Evolutionary conservation across 2,888 invertebrate genomes (phyloP), one percentile per base, ranked within the genome.

Genomic region (Ochropleura leucogaster): DNA sequence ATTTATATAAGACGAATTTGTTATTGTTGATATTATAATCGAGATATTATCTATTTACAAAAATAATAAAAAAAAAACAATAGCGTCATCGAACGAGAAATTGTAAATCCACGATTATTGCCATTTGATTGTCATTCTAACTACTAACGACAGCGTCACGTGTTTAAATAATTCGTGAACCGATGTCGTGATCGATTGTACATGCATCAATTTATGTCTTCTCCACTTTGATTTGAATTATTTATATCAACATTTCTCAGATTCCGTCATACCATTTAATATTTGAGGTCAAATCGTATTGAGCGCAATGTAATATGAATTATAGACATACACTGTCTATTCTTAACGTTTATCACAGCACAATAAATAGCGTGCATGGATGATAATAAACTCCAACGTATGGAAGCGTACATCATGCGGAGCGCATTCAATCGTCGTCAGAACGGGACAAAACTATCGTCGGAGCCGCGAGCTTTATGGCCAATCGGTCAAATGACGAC

Each of bases 401-500:
- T 88, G 85, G 89, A 87, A 87, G 89, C 89, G 91, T 92, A 87
- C 89, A 93, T 94, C 92, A 85, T 76, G 65, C 63, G 72, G 47
- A 77, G 89, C 81, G 89, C 91, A 91, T 93, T 92, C 89, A 89
- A 90, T 91, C 87, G 87, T 89, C 88, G 87, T 88, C 87, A 86
- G 88, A 91, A 89, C 87, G 86, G 89, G 90, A 92, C 91, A 86
- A 88, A 89, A 88, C 85, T 87, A 84, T 80, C 81, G 80, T 81
- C 64, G 68, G 73, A 86, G 87, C 82, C 85, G 81, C 84, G 81
- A 85, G 89, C 86, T 94, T 94, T 94, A 94, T 91, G 89, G 90
- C 87, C 93, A 92, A 95, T 95, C 94, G 90, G 90, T 94, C 93
- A 93, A 91, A 92, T 90, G 89, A 88, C 88, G 90, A 91, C 90